Base-by-base conservation (phyloP, 2,888 invertebrate species). In the Thelaira solivaga region DNA sequence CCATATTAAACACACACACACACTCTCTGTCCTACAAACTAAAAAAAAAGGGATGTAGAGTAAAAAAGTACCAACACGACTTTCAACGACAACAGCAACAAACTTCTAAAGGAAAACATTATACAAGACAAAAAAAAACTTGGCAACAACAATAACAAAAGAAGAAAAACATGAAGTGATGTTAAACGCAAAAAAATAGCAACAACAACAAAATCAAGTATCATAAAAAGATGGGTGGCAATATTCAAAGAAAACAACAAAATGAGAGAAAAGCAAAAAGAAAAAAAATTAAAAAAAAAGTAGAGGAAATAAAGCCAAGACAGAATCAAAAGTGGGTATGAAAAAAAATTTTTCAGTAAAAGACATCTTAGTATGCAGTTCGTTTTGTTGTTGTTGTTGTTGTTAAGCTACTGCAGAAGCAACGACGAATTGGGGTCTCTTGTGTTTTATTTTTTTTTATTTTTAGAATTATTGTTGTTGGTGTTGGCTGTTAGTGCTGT, bases 221-320 rank as follows among this genome's bases (percentile, higher is more conserved):
- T 68, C 51, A 61, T 47, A 69, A 69, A 78, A 78, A 74, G 78
- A 78, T 78, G 78, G 78, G 74, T 78, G 78, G 78, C 64, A 71
- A 74, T 74, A 65, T 61, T 78, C 69, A 74, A 78, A 78, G 74
- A 61, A 78, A 74, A 71, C 47, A 53, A 75, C 47, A 76, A 69
- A 68, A 62, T 47, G 57, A 57, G 39, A 57, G 55, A 55, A 55
- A 34, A n/a, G n/a, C n/a, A n/a, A n/a, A n/a, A n/a, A n/a, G n/a
- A n/a, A n/a, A n/a, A n/a, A n/a, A n/a, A n/a, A n/a, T n/a, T n/a
- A n/a, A n/a, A n/a, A n/a, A 41, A 43, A 43, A 20, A 51, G 8
- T 1, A 49, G 49, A 11, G 20, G 2, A 18, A 45, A 53, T 57
- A 24, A 13, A 22, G 13, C 51, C 34, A 67, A 57, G 57, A 39